Percentiles rank a stretch among this genome's conserved stretches.
These are phyloP conservation scores for Philopedon plagiatum DNA, from an alignment of 2,888 invertebrate genomes.

Conservation along the genomic window DNA sequence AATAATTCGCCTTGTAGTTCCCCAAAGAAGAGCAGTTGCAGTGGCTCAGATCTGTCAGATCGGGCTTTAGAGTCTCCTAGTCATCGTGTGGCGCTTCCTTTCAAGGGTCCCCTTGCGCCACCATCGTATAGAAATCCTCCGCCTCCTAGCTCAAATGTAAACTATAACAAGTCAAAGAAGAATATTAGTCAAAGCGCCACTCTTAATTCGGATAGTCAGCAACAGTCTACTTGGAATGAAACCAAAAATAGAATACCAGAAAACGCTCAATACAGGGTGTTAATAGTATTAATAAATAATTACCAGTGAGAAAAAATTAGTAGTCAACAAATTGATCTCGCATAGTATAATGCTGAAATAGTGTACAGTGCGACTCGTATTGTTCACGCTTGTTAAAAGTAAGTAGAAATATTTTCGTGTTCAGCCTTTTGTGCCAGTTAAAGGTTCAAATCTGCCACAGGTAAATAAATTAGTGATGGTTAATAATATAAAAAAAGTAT, in stretches of 20 bases:
- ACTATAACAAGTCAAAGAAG: conserved; percentile 67
- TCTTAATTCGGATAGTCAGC: conserved; percentile 56
- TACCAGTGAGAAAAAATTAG: conserved; percentile 92
- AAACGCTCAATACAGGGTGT: conserved; percentile 83
- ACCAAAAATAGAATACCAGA: conserved; percentile 69
- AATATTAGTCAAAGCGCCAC: conserved; percentile 63
- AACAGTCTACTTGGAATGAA: conserved; percentile 59
- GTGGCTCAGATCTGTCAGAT: conserved; percentile 63
- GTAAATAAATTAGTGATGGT: no score
- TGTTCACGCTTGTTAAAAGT: no score
- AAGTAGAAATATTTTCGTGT: no score
- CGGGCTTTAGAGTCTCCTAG: conserved; percentile 52
- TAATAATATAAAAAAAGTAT: no score
- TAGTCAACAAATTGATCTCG: conserved; percentile 91
- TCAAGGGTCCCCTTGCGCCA: conserved; percentile 75
- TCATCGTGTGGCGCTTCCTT: conserved; percentile 70
- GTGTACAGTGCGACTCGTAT: no score
- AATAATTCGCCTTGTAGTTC: conserved; percentile 58
- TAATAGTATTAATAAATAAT: conserved; percentile 90
- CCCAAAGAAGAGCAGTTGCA: conserved; percentile 63
- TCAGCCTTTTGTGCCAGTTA: no score
- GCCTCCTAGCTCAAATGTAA: conserved; percentile 71
- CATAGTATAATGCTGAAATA: no score
- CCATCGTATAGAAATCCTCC: conserved; percentile 82
- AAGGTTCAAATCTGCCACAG: no score